Percentiles rank a stretch among this genome's conserved stretches.
Conservation (phyloP, 2,888 invertebrate genomes). For the Glyphotaelius pellucidus region DNA sequence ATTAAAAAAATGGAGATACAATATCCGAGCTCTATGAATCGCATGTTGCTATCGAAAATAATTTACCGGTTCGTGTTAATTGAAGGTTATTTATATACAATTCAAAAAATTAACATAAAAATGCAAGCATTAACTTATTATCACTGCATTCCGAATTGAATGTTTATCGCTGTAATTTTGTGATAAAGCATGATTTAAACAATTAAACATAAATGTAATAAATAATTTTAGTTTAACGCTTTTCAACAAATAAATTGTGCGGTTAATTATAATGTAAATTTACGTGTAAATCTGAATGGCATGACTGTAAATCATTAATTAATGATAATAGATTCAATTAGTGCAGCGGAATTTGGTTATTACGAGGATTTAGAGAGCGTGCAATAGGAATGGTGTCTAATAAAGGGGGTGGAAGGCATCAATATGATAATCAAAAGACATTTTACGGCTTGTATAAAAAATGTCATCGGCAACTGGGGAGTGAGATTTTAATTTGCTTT, state of each 20-base stretch:
- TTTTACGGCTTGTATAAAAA: slow-evolving; percentile 52
- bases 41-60: background rate
- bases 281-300: background rate
- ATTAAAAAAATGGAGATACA: background rate
- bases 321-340: background rate
- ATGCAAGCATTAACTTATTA: background rate
- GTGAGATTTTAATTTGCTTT: no score
- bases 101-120: background rate
- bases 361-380: background rate
- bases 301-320: background rate
- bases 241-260: background rate
- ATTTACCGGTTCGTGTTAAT: no score
- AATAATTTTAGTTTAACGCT: background rate
- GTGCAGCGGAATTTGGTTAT: background rate
- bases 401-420: slow-evolving; percentile 36
- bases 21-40: background rate
- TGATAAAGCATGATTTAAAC: background rate
- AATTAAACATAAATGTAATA: background rate
- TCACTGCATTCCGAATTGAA: background rate
- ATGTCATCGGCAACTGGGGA: slow-evolving; percentile 47
- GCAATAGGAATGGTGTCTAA: slow-evolving; percentile 29
- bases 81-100: background rate
- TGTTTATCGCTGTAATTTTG: background rate
- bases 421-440: slow-evolving; percentile 30
- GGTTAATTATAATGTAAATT: slow-evolving; percentile 14